Percentiles rank a stretch among this genome's conserved stretches.
These are phyloP conservation scores for Falco peregrinus DNA, from an alignment of 2,797 vertebrate genomes.

Conservation along the genomic window DNA sequence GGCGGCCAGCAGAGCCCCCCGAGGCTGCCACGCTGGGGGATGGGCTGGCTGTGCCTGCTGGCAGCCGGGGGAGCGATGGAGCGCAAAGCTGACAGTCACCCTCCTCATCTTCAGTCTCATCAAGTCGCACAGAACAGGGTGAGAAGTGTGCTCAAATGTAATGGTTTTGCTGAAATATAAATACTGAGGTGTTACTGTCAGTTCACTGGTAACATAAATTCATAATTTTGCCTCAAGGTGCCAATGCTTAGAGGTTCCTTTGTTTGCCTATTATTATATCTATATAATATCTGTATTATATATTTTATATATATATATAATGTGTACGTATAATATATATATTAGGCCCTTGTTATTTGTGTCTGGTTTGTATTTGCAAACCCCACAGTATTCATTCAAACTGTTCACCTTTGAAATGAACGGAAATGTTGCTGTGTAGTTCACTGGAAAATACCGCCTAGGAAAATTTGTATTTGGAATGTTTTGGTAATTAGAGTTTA, in stretches of 20 bases:
- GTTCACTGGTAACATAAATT: not conserved
- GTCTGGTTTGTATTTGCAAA: constrained; percentile 10
- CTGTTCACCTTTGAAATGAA: not conserved
- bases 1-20: not conserved
- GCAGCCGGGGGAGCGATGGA: not conserved
- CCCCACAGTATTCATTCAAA: not conserved
- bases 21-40: fast-evolving
- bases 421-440: not conserved
- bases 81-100: not conserved
- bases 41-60: fast-evolving
- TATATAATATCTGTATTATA: no score
- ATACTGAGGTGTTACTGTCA: not conserved
- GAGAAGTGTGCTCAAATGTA: not conserved
- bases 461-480: not conserved
- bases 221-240: not conserved
- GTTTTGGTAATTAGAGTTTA: not conserved
- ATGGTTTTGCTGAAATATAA: not conserved
- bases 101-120: fast-evolving
- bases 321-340: no score
- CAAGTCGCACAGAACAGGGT: fast-evolving
- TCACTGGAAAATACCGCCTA: not conserved
- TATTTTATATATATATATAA: no score
- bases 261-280: not conserved
- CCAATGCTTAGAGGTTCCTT: not conserved
- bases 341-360: not conserved